A percentile compares a stretch with the other conserved stretches of the same genome.
phyloP scores from a whole-genome alignment of 2,888 invertebrate genomes.

The Laothoe populi region DNA sequence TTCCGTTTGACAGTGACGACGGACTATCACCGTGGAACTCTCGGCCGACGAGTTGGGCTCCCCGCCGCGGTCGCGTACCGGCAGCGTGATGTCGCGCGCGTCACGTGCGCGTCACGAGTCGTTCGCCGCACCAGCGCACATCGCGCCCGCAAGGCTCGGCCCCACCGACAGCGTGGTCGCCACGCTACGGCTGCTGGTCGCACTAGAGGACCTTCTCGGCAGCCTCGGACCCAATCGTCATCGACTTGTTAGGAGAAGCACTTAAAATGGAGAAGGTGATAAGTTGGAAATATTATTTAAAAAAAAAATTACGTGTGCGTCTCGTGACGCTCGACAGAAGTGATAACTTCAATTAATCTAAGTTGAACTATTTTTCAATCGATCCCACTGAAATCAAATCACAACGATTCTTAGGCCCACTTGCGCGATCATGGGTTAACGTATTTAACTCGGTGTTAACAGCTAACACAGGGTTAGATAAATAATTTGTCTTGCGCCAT shows the following conservation, averaged over 20 bases:
- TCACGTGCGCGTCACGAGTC: slow-evolving; percentile 40
- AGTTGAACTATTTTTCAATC: too few relatives aligned
- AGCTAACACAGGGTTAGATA: too few relatives aligned
- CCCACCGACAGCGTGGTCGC: slow-evolving; percentile 86
- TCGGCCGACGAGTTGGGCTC: slow-evolving; percentile 59
- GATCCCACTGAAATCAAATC: too few relatives aligned
- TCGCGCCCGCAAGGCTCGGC: slow-evolving; percentile 49
- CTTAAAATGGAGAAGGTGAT: slow-evolving; percentile 90
- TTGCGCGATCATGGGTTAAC: too few relatives aligned
- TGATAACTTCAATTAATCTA: too few relatives aligned
- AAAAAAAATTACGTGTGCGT: too few relatives aligned
- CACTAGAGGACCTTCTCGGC: slow-evolving; percentile 93
- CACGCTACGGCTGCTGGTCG: slow-evolving; percentile 90
- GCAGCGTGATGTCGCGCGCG: slow-evolving; percentile 42
- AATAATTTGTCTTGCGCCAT: too few relatives aligned
- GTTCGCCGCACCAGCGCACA: slow-evolving; percentile 29
- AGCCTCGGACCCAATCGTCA: slow-evolving; percentile 92
- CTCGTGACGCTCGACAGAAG: too few relatives aligned
- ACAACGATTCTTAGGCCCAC: too few relatives aligned
- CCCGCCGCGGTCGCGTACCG: slow-evolving; percentile 49
- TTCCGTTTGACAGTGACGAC: slow-evolving; percentile 56
- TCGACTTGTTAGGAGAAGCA: slow-evolving; percentile 90
- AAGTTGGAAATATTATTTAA: background rate
- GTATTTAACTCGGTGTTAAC: too few relatives aligned
- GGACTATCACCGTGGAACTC: slow-evolving; percentile 74